Evolutionary conservation across 2,888 invertebrate genomes (phyloP).

Genomic region (Heteropelma amictum): DNA sequence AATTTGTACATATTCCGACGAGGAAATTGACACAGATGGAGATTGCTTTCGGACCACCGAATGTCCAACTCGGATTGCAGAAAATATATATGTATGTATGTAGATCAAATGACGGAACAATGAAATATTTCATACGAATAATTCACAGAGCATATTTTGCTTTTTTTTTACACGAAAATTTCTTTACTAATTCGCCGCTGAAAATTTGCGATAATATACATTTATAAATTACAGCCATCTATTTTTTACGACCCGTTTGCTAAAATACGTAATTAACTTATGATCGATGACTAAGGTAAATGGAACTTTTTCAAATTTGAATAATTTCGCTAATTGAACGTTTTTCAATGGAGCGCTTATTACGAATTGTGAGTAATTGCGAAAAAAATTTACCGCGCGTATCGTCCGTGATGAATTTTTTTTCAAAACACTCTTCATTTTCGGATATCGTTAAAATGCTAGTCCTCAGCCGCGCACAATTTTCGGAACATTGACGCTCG

Average conservation of each 20-base stretch:
- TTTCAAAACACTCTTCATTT: background rate
- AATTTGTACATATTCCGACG: background rate
- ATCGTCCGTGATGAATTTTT: background rate
- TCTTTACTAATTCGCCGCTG: slow-evolving; percentile 3
- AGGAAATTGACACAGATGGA: background rate
- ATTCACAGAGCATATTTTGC: too few species aligned
- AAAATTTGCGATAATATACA: background rate
- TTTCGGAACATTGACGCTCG: background rate
- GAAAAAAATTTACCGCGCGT: background rate
- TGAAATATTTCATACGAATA: too few species aligned
- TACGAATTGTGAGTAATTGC: background rate
- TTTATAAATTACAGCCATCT: slow-evolving; percentile 1
- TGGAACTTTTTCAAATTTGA: background rate
- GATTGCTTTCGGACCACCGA: background rate
- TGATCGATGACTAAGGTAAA: too few species aligned
- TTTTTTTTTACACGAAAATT: background rate
- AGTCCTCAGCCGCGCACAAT: background rate
- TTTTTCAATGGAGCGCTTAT: too few species aligned
- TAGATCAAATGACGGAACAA: background rate
- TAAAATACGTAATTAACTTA: background rate
- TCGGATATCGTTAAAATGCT: background rate
- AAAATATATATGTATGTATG: background rate
- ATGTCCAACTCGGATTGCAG: background rate
- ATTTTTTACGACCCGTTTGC: background rate
- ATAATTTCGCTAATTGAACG: background rate